Base-by-base conservation (phyloP, 2,797 vertebrate species). In the Tangara arthus region DNA sequence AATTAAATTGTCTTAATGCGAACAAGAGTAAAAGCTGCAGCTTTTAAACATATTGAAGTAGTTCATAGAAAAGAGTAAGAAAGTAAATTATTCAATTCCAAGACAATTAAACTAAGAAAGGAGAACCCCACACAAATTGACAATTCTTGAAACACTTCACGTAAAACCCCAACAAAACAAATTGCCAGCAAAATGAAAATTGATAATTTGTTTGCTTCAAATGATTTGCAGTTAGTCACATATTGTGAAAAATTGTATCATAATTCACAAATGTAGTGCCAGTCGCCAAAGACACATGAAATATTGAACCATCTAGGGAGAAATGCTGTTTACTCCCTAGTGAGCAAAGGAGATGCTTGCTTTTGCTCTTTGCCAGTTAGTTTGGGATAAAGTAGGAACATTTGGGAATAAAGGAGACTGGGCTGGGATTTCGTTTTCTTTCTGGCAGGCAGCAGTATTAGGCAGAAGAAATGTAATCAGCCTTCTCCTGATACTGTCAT, bases 1-100 rank as follows among this genome's bases (percentile, higher is more conserved):
- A 97, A 97, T 97, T 98, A 96, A 97, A 96, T 95, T 96, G 90
- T 92, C 89, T 95, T 96, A 96, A 95, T 76, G 52, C 35, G 83
- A 92, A 95, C 56, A 96, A 96, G 44, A 96, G 23, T 61, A 94
- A 90, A 94, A 94, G 28, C 39, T 82, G 23, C 15, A 66, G 72
- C 82, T 94, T 96, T 96, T 69, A 96, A 95, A 93, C 8, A 10
- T 34, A 68, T 66, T 83, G 44, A 66, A 77, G 37, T 73, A 93
- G 89, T 69, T 47, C 20, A 41, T 4, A 94, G 42, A 65, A 65
- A 79, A 88, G n/a, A 72, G 42, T 83, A 52, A 80, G 68, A 60
- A 88, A 90, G 19, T 75, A 93, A 97, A 93, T 95, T 90, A 90
- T 68, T 92, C 87, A 30, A 71, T 90, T 89, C 13, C 46, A 89